Evolutionary conservation across 2,888 invertebrate genomes (phyloP), one percentile per base, ranked within the genome.

Genomic region (Subacronicta megacephala): DNA sequence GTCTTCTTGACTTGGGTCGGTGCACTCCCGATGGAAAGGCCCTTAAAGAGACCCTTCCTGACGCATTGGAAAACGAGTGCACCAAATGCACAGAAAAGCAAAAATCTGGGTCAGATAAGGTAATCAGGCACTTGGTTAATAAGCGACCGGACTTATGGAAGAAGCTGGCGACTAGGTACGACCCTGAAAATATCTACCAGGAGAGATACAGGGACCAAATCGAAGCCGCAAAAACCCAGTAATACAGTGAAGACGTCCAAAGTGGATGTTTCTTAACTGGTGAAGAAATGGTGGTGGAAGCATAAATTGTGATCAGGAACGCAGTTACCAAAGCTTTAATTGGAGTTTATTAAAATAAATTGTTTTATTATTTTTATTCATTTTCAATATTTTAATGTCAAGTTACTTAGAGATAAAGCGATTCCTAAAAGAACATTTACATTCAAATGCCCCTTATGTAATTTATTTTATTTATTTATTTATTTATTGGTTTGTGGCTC

Each of bases 31-130:
- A 96, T 70, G 96, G 95, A 37, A 95, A 95, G 63, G 95, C 96
- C 68, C 86, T 94, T 1, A 94, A 94, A 56, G 93, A 94, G 62
- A 89, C 95, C 1, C 90, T 97, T 1, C 97, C 97, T 0, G 97
- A 97, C 67, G 97, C 97, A 0, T 83, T 97, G 38, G 94, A 95
- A 71, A 95, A 95, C 31, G 96, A 96, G 45, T 97, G 97, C 85
- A 83, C 88, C 44, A 96, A 96, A 84, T 97, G 97, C 83, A 96
- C 95, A 85, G 68, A 95, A 87, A 95, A 95, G 95, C 94, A 94
- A 59, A 93, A 92, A 62, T 54, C 68, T 1, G 81, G 88, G 0
- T 87, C 96, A 50, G 96, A 96, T 72, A 96, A 96, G 83, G 96
- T 97, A 0, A 95, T 97, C 59, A 95, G 94, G 37, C 95, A 92